Base-by-base conservation (phyloP, 2,888 invertebrate species). In the Amorpha juglandis region DNA sequence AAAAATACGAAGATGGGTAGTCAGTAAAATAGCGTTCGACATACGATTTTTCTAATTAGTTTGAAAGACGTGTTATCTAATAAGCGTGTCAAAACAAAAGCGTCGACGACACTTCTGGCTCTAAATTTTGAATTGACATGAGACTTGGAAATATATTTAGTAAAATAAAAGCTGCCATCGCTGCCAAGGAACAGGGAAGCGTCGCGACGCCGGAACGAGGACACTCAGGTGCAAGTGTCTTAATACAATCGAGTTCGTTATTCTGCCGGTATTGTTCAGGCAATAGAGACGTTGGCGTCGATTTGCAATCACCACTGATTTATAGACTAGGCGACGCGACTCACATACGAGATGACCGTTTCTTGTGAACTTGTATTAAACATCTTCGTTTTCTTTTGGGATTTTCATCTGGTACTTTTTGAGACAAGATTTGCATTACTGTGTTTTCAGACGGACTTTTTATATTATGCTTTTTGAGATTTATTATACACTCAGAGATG, bases 241-340 rank as follows among this genome's bases (percentile, higher is more conserved):
- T 84, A 86, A 84, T 79, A 85, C 84, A 88, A 88, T 88, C 84
- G 84, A 87, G 84, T 86, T 89, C 87, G 84, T 87, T 87, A 87
- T 87, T 88, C 79, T 78, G 72, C 70, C 73, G 76, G 76, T 78
- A 85, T 87, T 87, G 84, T 86, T 83, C 83, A 72, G 73, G 77
- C 78, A 76, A 81, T 78, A 75, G 77, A 80, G 77, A 78, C 81
- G 78, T 78, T 75, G 77, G 77, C 76, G 65, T 70, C 81, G 79
- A 84, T 84, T 79, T 76, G 71, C 81, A 84, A 86, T 84, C 83
- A 79, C 70, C 27, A 71, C 75, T 78, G 80, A 82, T 83, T 84
- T 85, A 84, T 80, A 83, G 86, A 83, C 78, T 78, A 78, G 72
- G 76, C 75, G 87, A 84, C 71, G 70, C 65, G 67, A 77, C 45